These are phyloP conservation scores for Caenorhabditis becei DNA, from an alignment of 2,888 invertebrate genomes.

Conservation along the genomic window DNA sequence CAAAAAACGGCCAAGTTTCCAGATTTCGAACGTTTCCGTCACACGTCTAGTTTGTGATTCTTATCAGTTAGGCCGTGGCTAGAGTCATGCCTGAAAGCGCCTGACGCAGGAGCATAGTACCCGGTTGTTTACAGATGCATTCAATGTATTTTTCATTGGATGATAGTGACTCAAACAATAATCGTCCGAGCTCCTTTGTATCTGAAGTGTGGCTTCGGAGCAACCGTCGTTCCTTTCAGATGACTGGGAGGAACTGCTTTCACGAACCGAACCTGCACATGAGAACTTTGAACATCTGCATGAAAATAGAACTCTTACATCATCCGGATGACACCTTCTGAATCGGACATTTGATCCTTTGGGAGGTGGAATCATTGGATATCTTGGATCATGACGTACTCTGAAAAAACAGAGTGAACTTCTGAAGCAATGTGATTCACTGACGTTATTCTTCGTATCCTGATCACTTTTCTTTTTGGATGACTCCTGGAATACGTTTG, in stretches of 20 bases:
- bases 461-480: conserved; percentile 8
- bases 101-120: neutral
- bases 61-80: conserved; percentile 22
- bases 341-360: conserved; percentile 7
- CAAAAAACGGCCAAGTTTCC: conserved; percentile 4
- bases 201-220: conserved; percentile 33
- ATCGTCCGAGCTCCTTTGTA: conserved; percentile 34
- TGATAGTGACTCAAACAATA: conserved; percentile 13
- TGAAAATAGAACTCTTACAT: neutral
- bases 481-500: neutral
- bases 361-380: conserved; percentile 34
- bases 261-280: neutral
- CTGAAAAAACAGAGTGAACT: conserved; percentile 24
- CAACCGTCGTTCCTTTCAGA: conserved; percentile 22
- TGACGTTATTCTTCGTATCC: conserved; percentile 9
- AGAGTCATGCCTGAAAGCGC: neutral
- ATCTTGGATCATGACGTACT: conserved; percentile 33
- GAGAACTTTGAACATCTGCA: neutral
- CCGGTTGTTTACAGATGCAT: neutral
- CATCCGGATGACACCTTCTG: conserved; percentile 27
- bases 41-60: conserved; percentile 50
- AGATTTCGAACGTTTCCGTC: neutral
- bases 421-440: neutral
- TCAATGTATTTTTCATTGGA: neutral
- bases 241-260: conserved; percentile 45